A percentile compares a stretch with the other conserved stretches of the same genome.
Conservation (phyloP, 2,113 vertebrate species). For the Emberiza fucata region DNA sequence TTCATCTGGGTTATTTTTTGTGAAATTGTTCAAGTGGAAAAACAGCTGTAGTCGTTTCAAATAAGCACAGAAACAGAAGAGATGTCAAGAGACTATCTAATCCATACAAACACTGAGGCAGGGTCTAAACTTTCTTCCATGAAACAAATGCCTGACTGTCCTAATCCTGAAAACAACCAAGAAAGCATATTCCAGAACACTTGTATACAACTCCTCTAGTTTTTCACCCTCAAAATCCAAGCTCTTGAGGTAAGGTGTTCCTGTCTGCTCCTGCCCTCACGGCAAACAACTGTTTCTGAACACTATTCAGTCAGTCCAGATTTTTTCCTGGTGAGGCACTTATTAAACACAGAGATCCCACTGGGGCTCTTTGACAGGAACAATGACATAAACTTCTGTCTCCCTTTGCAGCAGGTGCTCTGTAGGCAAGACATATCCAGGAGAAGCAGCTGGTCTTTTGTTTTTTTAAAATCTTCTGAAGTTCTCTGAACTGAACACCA, state of each 20-base stretch:
- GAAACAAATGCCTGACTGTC: background rate
- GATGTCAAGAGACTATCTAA: conserved; percentile 47
- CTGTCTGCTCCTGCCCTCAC: background rate
- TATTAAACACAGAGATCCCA: conserved; percentile 5
- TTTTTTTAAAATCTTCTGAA: background rate
- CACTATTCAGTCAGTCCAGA: background rate
- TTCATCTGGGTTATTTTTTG: conserved; percentile 44
- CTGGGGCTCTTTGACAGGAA: background rate
- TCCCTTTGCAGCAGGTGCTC: background rate
- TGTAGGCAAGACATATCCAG: background rate
- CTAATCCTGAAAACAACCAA: background rate
- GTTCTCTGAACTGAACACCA: background rate
- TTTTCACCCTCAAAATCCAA: background rate
- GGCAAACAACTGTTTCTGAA: background rate
- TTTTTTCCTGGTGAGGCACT: conserved; percentile 25
- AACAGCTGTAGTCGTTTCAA: conserved; percentile 48
- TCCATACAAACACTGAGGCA: background rate
- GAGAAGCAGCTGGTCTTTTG: background rate
- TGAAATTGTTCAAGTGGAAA: conserved; percentile 27
- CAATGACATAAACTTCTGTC: background rate
- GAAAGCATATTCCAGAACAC: background rate
- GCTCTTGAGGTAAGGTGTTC: conserved; percentile 2
- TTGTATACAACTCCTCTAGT: background rate
- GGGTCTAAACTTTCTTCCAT: background rate
- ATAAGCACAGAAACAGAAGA: conserved; percentile 8